These are phyloP conservation scores for Mimumesa dahlbomi DNA, from an alignment of 2,888 invertebrate genomes.

Conservation along the genomic window DNA sequence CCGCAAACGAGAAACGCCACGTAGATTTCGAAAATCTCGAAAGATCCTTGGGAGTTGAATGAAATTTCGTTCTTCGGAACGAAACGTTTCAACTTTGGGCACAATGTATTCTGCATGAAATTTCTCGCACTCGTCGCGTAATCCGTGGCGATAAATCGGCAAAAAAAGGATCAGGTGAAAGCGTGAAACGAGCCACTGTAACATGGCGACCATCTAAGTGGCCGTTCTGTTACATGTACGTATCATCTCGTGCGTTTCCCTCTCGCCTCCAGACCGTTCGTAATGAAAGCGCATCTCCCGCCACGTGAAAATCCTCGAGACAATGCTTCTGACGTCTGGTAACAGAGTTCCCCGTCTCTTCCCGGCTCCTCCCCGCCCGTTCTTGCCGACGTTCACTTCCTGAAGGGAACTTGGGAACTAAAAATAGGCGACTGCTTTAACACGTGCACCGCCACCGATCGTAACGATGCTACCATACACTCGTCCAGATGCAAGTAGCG, in stretches of 20 bases:
- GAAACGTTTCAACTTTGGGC: too few relatives aligned
- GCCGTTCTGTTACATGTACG: background rate
- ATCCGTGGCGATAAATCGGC: too few relatives aligned
- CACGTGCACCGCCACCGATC: slow-evolving; percentile 65
- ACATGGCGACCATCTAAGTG: background rate
- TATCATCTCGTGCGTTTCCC: background rate
- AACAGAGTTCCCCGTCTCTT: slow-evolving; percentile 7
- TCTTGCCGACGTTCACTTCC: slow-evolving; percentile 60
- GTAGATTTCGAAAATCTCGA: background rate
- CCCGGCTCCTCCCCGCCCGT: slow-evolving; percentile 29
- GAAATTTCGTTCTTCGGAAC: too few relatives aligned
- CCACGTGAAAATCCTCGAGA: slow-evolving; percentile 48
- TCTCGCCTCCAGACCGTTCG: slow-evolving; percentile 1
- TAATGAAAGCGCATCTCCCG: slow-evolving; percentile 16
- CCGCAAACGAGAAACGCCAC: background rate
- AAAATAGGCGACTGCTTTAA: slow-evolving; percentile 66
- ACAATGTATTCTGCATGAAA: too few relatives aligned
- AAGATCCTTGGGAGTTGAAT: too few relatives aligned
- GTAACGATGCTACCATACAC: slow-evolving; percentile 40
- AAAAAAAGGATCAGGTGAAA: too few relatives aligned
- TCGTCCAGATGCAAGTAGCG: slow-evolving; percentile 38
- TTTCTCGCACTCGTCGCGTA: too few relatives aligned
- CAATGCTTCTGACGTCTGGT: slow-evolving; percentile 50
- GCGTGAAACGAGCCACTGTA: background rate
- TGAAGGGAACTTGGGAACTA: slow-evolving; percentile 65